These are phyloP conservation scores for Ploceus nigricollis DNA, from an alignment of 2,113 vertebrate genomes.

Conservation along the genomic window DNA sequence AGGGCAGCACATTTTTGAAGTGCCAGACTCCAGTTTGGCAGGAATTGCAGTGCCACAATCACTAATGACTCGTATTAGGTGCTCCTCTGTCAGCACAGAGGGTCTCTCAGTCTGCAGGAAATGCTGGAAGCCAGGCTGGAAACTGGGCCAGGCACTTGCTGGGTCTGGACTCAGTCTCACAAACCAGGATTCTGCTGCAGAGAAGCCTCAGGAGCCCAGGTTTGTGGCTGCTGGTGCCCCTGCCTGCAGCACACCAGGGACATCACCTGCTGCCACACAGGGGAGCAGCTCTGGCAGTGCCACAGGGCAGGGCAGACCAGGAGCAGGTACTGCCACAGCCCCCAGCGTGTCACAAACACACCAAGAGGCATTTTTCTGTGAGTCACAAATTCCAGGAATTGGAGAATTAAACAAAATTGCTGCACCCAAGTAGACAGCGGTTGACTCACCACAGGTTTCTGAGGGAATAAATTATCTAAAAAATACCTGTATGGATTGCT, in stretches of 20 bases:
- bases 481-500: background rate
- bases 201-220: background rate
- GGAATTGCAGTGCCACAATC: background rate
- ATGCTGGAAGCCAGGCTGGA: background rate
- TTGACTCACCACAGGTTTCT: background rate
- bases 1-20: constrained; percentile 42
- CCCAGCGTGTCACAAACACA: background rate
- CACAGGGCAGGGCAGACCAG: background rate
- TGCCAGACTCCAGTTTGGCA: background rate
- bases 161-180: background rate
- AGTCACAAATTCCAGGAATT: background rate
- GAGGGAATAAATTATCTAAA: background rate
- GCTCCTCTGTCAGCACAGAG: background rate
- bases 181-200: background rate
- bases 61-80: background rate
- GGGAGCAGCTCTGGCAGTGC: background rate
- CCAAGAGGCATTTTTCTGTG: background rate
- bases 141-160: background rate
- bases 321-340: fast-evolving
- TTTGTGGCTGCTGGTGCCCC: background rate
- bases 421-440: background rate
- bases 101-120: background rate
- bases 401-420: background rate
- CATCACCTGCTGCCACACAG: background rate
- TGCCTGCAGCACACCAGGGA: background rate